A percentile compares a stretch with the other conserved stretches of the same genome.
Evolutionary conservation across 2,888 invertebrate genomes (phyloP).

Genomic region (Aspidiotus rigidus): DNA sequence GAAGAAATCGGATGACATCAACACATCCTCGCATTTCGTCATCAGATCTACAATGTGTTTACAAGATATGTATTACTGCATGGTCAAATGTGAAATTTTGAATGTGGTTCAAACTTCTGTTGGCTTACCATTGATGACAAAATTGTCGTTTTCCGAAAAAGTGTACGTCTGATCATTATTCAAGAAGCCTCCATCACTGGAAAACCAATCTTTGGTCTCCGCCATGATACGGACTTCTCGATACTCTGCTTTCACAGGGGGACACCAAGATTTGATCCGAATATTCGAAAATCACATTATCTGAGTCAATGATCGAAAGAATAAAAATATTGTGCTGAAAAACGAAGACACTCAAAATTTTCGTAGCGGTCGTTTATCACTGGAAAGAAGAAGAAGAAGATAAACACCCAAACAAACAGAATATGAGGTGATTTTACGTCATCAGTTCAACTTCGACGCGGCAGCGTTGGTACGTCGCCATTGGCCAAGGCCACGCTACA

Average conservation of each 20-base stretch:
- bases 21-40: constrained; percentile 30
- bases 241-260: no score
- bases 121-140: constrained; percentile 3
- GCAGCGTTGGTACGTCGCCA: no score
- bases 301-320: background rate
- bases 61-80: background rate
- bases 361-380: no score
- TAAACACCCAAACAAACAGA: constrained; percentile 11
- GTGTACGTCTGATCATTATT: constrained; percentile 8
- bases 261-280: no score
- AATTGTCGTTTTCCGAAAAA: constrained; percentile 15
- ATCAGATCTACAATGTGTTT: constrained; percentile 22
- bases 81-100: background rate
- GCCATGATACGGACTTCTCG: constrained; percentile 8
- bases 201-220: constrained; percentile 22
- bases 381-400: background rate
- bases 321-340: background rate
- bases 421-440: constrained; percentile 32
- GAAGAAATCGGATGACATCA: constrained; percentile 29
- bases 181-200: constrained; percentile 14
- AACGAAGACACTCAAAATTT: background rate
- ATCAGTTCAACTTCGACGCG: constrained; percentile 2
- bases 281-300: background rate
- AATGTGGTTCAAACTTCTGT: background rate
- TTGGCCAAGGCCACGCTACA: no score